These are phyloP conservation scores for Macrochelys suwanniensis DNA, from an alignment of 2,797 vertebrate species.

Conservation along the genomic window DNA sequence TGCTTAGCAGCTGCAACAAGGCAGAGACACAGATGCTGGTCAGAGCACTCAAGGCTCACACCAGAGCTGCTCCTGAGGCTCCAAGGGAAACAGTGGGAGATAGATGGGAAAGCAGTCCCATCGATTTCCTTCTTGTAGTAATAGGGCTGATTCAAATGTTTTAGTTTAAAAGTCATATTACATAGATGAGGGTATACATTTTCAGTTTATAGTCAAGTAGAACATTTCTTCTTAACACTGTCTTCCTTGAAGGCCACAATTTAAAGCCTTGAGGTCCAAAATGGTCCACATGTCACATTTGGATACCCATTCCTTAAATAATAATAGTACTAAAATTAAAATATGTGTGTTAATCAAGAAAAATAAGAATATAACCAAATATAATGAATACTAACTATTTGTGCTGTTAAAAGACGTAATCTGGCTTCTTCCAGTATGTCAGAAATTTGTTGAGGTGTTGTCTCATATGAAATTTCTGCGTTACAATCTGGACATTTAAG, in stretches of 20 bases:
- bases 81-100: no score
- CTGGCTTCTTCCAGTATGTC: slow-evolving; percentile 58
- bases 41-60: background rate
- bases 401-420: slow-evolving; percentile 48
- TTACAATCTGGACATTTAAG: slow-evolving; percentile 35
- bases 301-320: background rate
- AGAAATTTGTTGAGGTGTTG: slow-evolving; percentile 15
- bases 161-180: background rate
- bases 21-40: background rate
- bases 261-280: background rate
- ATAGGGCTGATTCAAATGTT: background rate
- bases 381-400: slow-evolving; percentile 26
- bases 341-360: background rate
- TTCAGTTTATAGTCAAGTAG: background rate
- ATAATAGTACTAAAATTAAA: background rate
- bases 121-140: background rate
- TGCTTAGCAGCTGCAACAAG: background rate
- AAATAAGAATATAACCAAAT: background rate
- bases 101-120: background rate
- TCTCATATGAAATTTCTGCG: background rate
- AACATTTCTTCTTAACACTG: background rate
- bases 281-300: background rate
- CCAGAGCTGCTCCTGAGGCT: background rate
- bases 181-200: background rate
- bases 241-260: background rate